phyloP scores from a whole-genome alignment of 2,797 vertebrate genomes.

The Acanthornis magna region DNA sequence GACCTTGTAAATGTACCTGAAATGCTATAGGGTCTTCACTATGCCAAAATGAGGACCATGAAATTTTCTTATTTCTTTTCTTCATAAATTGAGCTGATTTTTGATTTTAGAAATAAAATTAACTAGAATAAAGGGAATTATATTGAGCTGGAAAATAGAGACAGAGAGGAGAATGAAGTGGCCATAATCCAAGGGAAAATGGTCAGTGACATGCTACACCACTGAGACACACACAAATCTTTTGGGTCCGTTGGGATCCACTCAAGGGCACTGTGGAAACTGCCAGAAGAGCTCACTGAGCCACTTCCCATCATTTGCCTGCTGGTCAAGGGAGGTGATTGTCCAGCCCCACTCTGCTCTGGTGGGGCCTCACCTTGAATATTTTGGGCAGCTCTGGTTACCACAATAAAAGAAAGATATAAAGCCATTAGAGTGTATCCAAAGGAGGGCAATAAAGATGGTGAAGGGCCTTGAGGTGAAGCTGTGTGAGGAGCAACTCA shows the following conservation, averaged over 20 bases:
- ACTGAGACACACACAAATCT: background rate
- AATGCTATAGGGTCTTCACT: slow-evolving; percentile 17
- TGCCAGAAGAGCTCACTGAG: background rate
- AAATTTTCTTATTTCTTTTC: slow-evolving; percentile 17
- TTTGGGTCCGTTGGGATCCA: background rate
- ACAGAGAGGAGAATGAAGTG: background rate
- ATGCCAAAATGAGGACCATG: slow-evolving; percentile 4
- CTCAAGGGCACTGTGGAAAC: background rate
- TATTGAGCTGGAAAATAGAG: background rate
- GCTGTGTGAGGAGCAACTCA: fast-evolving
- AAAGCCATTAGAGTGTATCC: background rate
- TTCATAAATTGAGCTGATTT: slow-evolving; percentile 27
- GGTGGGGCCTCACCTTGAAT: background rate
- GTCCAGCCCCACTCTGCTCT: background rate
- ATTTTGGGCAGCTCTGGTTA: background rate
- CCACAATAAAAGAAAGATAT: background rate
- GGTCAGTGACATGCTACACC: background rate
- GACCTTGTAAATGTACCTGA: background rate
- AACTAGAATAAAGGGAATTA: background rate
- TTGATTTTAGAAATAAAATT: slow-evolving; percentile 23
- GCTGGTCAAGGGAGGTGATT: fast-evolving
- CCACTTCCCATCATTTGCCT: background rate
- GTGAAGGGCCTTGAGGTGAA: background rate
- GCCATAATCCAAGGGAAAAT: background rate
- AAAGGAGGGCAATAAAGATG: fast-evolving